A percentile compares a stretch with the other conserved stretches of the same genome.
Evolutionary conservation across 30 jellyfish, hydroid and myxozoan genomes (phyloP).

Genomic region (Aurelia aurita): DNA sequence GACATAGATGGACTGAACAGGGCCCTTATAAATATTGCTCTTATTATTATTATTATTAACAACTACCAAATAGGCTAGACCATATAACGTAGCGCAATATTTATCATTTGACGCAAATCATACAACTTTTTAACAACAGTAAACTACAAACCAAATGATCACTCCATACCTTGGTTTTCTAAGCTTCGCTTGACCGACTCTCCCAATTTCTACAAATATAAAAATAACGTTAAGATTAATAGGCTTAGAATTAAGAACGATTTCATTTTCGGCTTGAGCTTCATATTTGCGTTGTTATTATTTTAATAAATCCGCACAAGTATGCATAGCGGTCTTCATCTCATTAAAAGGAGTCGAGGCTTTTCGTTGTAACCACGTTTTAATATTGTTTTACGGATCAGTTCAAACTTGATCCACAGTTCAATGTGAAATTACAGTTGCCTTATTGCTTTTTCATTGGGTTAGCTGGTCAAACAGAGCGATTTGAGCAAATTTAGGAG

Average conservation of each 20-base stretch:
- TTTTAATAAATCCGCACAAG: constrained; percentile 1
- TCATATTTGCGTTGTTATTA: neutral
- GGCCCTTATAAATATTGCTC: no score
- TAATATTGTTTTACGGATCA: neutral
- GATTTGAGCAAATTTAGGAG: no score
- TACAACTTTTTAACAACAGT: neutral
- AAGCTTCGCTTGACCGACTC: constrained; percentile 23
- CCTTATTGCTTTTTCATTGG: no score
- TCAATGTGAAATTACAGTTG: no score
- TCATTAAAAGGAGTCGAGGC: neutral
- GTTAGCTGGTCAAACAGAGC: no score
- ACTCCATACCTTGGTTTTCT: constrained; percentile 13
- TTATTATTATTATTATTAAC: no score
- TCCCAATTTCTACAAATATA: constrained; percentile 15
- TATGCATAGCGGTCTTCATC: constrained; percentile 44
- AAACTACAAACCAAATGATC: neutral
- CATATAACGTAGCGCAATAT: no score
- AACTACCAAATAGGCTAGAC: no score
- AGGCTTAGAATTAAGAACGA: neutral
- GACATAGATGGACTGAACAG: no score
- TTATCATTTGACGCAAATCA: neutral
- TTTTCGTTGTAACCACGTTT: neutral
- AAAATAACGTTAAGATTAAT: constrained; percentile 7
- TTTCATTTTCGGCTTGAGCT: neutral
- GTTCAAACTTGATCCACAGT: no score